Base-by-base conservation (phyloP, 1,140 invertebrate species). In the Heliconius eleuchia region DNA sequence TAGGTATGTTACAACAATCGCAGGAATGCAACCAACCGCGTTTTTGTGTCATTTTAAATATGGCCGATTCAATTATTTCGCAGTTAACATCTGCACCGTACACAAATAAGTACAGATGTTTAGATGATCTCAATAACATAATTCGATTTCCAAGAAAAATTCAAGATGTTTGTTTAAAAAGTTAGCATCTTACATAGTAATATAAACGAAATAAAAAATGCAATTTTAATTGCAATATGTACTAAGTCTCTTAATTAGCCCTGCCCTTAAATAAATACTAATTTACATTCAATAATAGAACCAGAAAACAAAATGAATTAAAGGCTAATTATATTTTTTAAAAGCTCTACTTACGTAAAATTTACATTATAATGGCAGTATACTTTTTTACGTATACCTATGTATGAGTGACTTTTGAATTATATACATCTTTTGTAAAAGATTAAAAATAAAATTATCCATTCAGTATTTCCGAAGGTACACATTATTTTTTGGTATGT, bases 21-120 rank as follows among this genome's bases (percentile, higher is more conserved):
- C 42, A 46, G 42, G 42, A 46, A 46, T 46, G 42, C 42, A 46
- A 46, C 13, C 42, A 46, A 46, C 42, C 9, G 13, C n/a, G 23
- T 66, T 66, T 66, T 66, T 66, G 60, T 66, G 1, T 30, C 5
- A 27, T 60, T 60, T 60, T 66, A 66, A 66, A 66, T 66, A 66
- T 66, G 60, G 60, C 60, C 5, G 27, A 30, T 16, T 16, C 60
- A 66, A 66, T 66, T 66, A 66, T 27, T 27, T 13, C 13, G 8
- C 60, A 5, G 60, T 66, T 66, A 27, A 66, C 60, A 66, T 66
- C 9, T 66, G 27, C 60, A 9, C n/a, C 8, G 8, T 30, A 30
- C 23, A 30, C 0, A 13, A 11, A 66, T 66, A 16, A 2, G 9
- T 30, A 0, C 16, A 1, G 1, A 23, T 27, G 27, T 30, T 66